Conservation (phyloP, 1,140 invertebrate species). For the Nasonia longicornis region DNA sequence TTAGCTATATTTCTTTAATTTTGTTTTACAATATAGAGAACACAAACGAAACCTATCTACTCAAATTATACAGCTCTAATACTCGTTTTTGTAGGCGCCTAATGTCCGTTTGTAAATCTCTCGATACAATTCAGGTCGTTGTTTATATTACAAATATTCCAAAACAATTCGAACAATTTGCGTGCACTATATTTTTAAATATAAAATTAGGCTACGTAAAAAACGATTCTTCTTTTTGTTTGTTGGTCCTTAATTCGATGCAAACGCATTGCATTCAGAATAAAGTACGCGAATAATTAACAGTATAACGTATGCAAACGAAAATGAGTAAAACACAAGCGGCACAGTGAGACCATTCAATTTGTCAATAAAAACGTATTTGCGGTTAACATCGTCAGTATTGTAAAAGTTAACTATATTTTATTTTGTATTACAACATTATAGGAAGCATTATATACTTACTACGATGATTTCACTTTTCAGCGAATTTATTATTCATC, state of each 20-base stretch:
- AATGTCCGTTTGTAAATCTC: background rate
- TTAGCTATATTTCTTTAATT: conserved; percentile 36
- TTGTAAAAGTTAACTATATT: conserved; percentile 39
- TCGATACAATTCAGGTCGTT: conserved; percentile 5
- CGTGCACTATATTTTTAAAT: background rate
- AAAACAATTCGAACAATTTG: background rate
- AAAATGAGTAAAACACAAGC: conserved; percentile 23
- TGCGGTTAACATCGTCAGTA: conserved; percentile 13
- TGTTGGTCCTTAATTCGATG: conserved; percentile 41
- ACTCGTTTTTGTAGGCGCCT: background rate
- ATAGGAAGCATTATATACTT: conserved; percentile 12
- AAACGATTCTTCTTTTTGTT: background rate
- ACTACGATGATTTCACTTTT: conserved; percentile 8
- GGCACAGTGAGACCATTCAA: conserved; percentile 14
- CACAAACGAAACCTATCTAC: conserved; percentile 34
- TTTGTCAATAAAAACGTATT: background rate
- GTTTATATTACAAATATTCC: background rate
- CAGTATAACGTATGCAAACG: conserved; percentile 27
- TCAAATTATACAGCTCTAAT: conserved; percentile 27
- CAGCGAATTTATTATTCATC: conserved; percentile 5
- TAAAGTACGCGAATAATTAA: conserved; percentile 34
- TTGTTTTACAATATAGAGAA: conserved; percentile 26
- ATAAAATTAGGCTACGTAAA: conserved; percentile 19
- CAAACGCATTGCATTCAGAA: conserved; percentile 30
- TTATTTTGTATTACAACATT: conserved; percentile 20